phyloP scores from a whole-genome alignment of 2,113 vertebrate species.

The Tupaia chinensis region DNA sequence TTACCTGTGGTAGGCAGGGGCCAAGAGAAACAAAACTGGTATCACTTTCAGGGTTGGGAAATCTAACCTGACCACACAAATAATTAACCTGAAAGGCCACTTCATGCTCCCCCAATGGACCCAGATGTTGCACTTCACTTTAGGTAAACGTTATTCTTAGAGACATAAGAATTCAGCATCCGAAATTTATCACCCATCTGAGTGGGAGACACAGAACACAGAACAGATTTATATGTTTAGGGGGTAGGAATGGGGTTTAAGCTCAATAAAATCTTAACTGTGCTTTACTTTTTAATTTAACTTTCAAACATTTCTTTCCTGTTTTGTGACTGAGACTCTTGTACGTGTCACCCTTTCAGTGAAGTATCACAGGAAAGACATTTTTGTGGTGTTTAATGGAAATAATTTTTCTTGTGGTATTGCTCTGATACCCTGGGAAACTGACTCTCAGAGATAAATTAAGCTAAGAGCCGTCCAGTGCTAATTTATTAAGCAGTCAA shows the following conservation, averaged over 20 bases:
- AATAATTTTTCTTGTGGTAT: constrained; percentile 82
- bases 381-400: constrained; percentile 83
- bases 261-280: constrained; percentile 84
- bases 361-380: constrained; percentile 85
- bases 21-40: constrained; percentile 64
- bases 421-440: constrained; percentile 83
- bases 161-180: constrained; percentile 81
- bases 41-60: constrained; percentile 57
- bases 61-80: constrained; percentile 70
- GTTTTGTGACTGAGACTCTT: constrained; percentile 80
- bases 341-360: constrained; percentile 79
- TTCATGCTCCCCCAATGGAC: constrained; percentile 43
- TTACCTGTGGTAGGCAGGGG: constrained; percentile 66
- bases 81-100: constrained; percentile 76
- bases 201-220: constrained; percentile 81
- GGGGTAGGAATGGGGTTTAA: constrained; percentile 79
- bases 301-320: constrained; percentile 84
- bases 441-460: constrained; percentile 78
- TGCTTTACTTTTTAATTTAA: constrained; percentile 85
- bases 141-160: constrained; percentile 85
- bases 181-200: constrained; percentile 84
- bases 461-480: constrained; percentile 67
- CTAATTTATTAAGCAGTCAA: constrained; percentile 84
- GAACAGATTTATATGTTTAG: constrained; percentile 83
- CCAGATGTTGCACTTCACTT: constrained; percentile 82